Evolutionary conservation across 2,888 invertebrate genomes (phyloP).

Genomic region (Drosophila pseudotakahashii): DNA sequence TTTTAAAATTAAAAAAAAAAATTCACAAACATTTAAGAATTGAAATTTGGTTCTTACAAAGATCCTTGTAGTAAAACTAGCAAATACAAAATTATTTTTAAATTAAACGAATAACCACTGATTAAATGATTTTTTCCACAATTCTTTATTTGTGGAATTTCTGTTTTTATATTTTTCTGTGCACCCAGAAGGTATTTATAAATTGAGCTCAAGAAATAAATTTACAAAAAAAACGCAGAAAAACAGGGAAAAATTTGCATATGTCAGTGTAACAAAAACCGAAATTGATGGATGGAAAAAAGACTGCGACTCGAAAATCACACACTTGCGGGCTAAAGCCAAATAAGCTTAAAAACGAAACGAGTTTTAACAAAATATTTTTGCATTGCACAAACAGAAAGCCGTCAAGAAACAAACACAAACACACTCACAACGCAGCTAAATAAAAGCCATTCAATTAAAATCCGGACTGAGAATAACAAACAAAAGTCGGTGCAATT

Average conservation of each 20-base stretch:
- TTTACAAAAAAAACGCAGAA: constrained; percentile 1
- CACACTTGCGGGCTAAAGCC: constrained; percentile 20
- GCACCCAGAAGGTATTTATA: constrained; percentile 30
- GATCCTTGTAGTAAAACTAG: no score
- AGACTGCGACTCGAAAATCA: constrained; percentile 20
- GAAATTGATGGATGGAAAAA: constrained; percentile 38
- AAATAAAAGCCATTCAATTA: constrained; percentile 22
- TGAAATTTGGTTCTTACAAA: no score
- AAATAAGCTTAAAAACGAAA: constrained; percentile 43
- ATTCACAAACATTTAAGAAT: no score
- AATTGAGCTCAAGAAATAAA: constrained; percentile 12
- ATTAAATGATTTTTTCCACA: no score
- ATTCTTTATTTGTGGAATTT: neutral
- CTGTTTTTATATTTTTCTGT: constrained; percentile 4
- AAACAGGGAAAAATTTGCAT: constrained; percentile 32
- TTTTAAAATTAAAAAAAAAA: no score
- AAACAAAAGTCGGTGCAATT: constrained; percentile 33
- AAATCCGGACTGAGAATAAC: constrained; percentile 23
- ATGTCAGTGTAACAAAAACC: constrained; percentile 36
- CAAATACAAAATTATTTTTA: no score
- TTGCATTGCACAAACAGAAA: constrained; percentile 56
- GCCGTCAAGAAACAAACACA: constrained; percentile 45
- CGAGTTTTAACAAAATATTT: constrained; percentile 66
- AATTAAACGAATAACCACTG: no score
- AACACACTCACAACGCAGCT: neutral